Conservation (phyloP, 2,113 vertebrate genomes). For the Syngnathus typhle region DNA sequence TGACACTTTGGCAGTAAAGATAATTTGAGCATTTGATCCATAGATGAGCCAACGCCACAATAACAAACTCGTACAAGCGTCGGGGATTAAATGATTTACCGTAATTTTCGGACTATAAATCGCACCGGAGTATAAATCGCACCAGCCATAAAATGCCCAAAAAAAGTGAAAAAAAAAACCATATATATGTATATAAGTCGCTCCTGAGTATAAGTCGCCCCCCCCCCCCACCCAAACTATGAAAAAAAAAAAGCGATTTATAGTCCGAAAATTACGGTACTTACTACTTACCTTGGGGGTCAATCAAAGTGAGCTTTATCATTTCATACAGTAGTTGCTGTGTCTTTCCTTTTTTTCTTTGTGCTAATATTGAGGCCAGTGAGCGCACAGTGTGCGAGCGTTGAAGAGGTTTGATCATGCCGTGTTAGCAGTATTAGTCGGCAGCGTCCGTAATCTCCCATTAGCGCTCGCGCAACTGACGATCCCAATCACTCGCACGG, state of each 20-base stretch:
- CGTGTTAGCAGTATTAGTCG: conserved; percentile 54
- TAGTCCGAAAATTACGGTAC: no score
- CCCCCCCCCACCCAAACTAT: no score
- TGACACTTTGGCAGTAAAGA: background rate
- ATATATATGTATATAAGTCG: no score
- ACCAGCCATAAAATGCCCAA: no score
- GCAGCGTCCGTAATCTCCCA: conserved; percentile 55
- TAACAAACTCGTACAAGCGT: background rate
- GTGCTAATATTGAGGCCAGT: background rate
- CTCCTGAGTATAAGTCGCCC: no score
- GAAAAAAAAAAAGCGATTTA: no score
- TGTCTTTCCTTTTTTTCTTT: background rate
- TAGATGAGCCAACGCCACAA: background rate
- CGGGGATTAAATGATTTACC: background rate
- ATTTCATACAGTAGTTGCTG: background rate
- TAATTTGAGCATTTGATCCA: background rate
- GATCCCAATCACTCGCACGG: conserved; percentile 44
- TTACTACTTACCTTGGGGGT: background rate
- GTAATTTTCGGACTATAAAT: no score
- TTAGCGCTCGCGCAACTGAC: conserved; percentile 49
- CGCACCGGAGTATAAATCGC: no score
- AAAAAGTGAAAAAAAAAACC: no score
- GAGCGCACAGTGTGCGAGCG: background rate
- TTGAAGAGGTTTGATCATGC: conserved; percentile 39
- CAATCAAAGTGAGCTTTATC: background rate